These are phyloP conservation scores for Anabas testudineus DNA, from an alignment of 2,797 vertebrate species.

Conservation along the genomic window DNA sequence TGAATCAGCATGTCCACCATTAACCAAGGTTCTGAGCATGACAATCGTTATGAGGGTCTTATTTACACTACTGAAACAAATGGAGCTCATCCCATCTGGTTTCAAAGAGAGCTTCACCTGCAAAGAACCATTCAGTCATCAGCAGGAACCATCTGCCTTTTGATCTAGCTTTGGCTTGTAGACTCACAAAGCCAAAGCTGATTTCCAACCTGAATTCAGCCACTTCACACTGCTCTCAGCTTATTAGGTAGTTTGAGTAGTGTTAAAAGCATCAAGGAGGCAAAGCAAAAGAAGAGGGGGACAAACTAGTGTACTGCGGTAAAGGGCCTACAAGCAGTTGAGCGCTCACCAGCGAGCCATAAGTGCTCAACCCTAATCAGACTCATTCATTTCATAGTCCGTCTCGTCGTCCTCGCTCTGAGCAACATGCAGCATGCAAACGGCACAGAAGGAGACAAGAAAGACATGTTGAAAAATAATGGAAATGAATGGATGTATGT, in stretches of 20 bases:
- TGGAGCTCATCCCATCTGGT: constrained; percentile 43
- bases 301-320: constrained; percentile 26
- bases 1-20: constrained; percentile 56
- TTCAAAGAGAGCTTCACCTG: constrained; percentile 47
- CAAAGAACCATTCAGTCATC: constrained; percentile 3
- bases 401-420: constrained; percentile 90
- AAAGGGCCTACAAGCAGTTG: constrained; percentile 70
- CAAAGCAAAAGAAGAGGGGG: constrained; percentile 6
- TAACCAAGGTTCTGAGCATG: constrained; percentile 49
- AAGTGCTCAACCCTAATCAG: constrained; percentile 88
- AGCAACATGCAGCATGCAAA: constrained; percentile 84
- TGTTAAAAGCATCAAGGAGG: constrained; percentile 24
- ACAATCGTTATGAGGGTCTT: constrained; percentile 38
- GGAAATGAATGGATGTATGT: constrained; percentile 50
- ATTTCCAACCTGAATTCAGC: constrained; percentile 24
- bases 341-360: constrained; percentile 85
- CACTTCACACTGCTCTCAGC: constrained; percentile 6
- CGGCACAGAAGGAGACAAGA: constrained; percentile 81
- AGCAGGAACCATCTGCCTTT: constrained; percentile 35
- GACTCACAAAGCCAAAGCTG: constrained; percentile 18
- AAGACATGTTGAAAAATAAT: constrained; percentile 60
- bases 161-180: constrained; percentile 19
- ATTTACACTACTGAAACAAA: constrained; percentile 50
- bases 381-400: constrained; percentile 88
- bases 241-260: constrained; percentile 12